Evolutionary conservation across 2,797 vertebrate species (phyloP), one percentile per base, ranked within the genome.

Genomic region (Balearica regulorum): DNA sequence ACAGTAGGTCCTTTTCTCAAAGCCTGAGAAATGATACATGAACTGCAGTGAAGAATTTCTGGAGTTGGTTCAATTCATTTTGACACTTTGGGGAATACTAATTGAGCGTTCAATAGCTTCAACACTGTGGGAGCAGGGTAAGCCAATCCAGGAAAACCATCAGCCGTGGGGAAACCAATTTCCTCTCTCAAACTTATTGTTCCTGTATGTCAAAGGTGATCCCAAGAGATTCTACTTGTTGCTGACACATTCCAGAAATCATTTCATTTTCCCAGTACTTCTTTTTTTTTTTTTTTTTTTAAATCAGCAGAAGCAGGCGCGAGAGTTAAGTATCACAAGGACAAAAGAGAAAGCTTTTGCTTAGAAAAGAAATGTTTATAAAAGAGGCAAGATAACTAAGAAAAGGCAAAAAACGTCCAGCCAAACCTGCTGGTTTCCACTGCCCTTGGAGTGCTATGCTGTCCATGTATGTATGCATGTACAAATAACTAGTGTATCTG

Each of bases 171-270:
- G 79, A 93, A 96, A 89, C 76, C 49, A 92, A 96, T 96, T 95
- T 97, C 83, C 87, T 93, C 61, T 87, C 90, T 82, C 76, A 72
- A 37, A 84, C 41, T 89, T 89, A 72, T 35, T 90, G 90, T 77
- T 92, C 61, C 73, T 95, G 18, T 44, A 79, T 65, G 90, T 84
- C 87, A 94, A 53, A 84, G 85, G 64, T 4, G 9, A 55, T 64
- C 88, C 80, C 93, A 71, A 57, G 96, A 33, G 83, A 90, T 57
- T 87, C 54, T 87, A 60, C 78, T 89, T 84, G 78, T 48, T 77
- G 66, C 73, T 96, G 91, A 96, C 62, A 85, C 77, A 61, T 90
- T 90, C 90, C 88, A 95, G 90, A 92, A 73, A 89, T 87, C 0
- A 82, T 76, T 94, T 93, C 2, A 81, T 92, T 95, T 94, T 90